These are phyloP conservation scores for Sorex fumeus DNA, from an alignment of 2,113 vertebrate species.

Conservation along the genomic window DNA sequence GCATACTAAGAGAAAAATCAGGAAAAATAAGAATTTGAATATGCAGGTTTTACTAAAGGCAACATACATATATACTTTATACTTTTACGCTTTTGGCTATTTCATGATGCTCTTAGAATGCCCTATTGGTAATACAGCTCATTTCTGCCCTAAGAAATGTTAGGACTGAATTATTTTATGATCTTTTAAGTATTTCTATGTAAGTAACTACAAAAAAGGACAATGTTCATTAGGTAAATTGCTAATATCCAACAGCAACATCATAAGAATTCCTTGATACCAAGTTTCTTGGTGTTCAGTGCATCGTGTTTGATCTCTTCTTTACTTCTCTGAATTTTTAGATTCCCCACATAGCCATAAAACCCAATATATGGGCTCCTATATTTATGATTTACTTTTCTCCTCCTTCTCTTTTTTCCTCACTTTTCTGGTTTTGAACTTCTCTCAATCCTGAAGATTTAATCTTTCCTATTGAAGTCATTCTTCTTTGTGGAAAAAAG, in stretches of 20 bases:
- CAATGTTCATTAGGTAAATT: neutral
- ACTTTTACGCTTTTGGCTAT: neutral
- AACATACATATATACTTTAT: conserved; percentile 6
- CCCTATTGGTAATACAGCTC: neutral
- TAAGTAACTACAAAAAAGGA: conserved; percentile 24
- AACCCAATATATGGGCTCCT: too few relatives aligned
- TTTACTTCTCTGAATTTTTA: neutral
- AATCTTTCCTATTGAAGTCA: neutral
- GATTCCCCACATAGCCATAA: neutral
- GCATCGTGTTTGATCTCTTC: neutral
- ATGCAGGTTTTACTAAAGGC: neutral
- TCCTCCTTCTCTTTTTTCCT: neutral
- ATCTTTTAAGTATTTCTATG: neutral
- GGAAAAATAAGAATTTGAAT: conserved; percentile 7
- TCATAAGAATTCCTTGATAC: neutral
- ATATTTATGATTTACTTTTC: neutral
- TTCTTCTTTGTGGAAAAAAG: neutral
- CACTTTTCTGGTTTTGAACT: neutral
- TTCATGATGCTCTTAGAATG: conserved; percentile 9
- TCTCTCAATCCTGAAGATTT: neutral
- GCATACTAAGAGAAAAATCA: conserved; percentile 27
- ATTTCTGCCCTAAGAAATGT: conserved; percentile 16
- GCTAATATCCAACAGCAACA: neutral
- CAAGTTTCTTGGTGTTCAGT: neutral
- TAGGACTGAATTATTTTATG: conserved; percentile 23